These are phyloP conservation scores for Candoia aspera DNA, from an alignment of 2,113 vertebrate genomes.

Conservation along the genomic window DNA sequence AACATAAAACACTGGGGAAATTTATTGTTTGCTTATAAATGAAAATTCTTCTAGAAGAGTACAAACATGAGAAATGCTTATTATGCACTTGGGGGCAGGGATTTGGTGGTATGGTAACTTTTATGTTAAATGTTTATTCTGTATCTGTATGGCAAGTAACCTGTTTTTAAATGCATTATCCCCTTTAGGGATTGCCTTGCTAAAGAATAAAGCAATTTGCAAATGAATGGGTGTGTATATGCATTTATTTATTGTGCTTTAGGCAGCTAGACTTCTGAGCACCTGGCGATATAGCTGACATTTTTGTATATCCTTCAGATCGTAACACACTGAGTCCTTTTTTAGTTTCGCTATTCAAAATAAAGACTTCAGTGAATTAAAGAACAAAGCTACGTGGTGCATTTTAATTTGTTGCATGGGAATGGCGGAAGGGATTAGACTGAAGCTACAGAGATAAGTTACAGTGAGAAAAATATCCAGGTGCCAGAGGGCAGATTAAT, in stretches of 20 bases:
- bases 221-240: neutral
- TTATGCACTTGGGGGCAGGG: too few species aligned
- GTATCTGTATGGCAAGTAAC: neutral
- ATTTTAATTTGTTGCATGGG: neutral
- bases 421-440: neutral
- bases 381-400: neutral
- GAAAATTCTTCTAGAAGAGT: neutral
- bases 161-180: neutral
- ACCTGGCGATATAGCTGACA: neutral
- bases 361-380: neutral
- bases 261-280: neutral
- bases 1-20: neutral
- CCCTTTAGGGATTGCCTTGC: neutral
- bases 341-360: neutral
- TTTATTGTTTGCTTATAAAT: neutral
- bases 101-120: neutral
- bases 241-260: neutral
- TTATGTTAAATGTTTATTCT: neutral
- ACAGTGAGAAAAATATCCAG: neutral
- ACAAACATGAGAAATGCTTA: neutral
- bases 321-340: neutral
- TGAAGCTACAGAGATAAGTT: neutral
- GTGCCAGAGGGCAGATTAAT: neutral
- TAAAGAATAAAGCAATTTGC: neutral
- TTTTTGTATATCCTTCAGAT: neutral